phyloP scores from a whole-genome alignment of 2,888 invertebrate genomes.

The Pheosia gnoma region DNA sequence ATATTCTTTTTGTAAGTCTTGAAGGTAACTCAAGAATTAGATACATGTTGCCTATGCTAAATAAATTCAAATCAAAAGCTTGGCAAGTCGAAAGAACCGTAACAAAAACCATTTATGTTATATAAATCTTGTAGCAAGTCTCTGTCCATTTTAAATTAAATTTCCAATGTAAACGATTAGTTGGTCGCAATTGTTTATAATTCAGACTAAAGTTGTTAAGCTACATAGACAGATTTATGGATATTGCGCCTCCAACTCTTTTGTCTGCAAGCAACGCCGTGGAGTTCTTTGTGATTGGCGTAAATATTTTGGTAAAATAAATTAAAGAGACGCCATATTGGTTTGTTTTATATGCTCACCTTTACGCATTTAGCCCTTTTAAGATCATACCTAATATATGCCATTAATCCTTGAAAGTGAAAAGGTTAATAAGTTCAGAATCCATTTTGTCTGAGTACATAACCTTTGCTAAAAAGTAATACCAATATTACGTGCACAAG shows the following conservation, averaged over 20 bases:
- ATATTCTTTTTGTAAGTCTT: too few species aligned
- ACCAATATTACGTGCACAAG: not conserved
- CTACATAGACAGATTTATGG: conserved; percentile 57
- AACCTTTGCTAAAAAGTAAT: too few species aligned
- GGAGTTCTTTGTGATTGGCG: conserved; percentile 4
- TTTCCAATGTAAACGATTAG: not conserved
- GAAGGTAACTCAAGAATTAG: too few species aligned
- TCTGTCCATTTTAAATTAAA: conserved; percentile 1
- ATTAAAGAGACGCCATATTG: not conserved
- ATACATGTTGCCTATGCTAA: not conserved
- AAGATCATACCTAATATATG: not conserved
- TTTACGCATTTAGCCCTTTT: conserved; percentile 1
- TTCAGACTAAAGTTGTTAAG: not conserved
- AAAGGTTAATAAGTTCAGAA: too few species aligned
- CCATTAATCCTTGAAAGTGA: not conserved
- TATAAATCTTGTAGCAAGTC: not conserved
- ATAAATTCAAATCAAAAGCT: not conserved
- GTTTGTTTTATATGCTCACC: not conserved
- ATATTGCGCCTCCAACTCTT: conserved; percentile 42
- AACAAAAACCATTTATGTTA: not conserved
- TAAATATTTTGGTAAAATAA: conserved; percentile 6
- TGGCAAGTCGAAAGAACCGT: not conserved
- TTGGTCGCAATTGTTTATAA: conserved; percentile 4
- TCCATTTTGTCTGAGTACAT: too few species aligned
- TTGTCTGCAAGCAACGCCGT: conserved; percentile 23